These are phyloP conservation scores for Cephus cinctus DNA, from an alignment of 1,140 invertebrate species.

Conservation along the genomic window DNA sequence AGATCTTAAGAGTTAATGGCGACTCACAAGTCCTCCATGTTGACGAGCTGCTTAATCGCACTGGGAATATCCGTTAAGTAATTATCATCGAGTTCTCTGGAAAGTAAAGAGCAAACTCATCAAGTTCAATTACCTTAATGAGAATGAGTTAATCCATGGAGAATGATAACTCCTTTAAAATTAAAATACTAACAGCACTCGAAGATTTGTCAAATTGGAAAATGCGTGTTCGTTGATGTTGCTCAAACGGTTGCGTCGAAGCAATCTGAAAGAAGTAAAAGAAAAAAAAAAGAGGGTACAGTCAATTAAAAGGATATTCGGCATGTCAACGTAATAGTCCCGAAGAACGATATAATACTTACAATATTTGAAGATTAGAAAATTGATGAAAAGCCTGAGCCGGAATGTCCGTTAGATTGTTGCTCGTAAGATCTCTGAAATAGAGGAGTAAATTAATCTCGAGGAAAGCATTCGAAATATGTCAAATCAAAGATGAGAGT, in stretches of 20 bases:
- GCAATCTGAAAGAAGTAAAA: slow-evolving; percentile 55
- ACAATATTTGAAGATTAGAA: slow-evolving; percentile 65
- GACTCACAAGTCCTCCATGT: slow-evolving; percentile 74
- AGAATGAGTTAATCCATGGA: slow-evolving; percentile 18
- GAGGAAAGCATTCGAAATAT: too few species aligned
- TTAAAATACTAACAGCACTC: slow-evolving; percentile 69
- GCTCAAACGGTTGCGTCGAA: slow-evolving; percentile 68
- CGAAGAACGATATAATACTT: slow-evolving; percentile 52
- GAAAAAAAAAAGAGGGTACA: not conserved
- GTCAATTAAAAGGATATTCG: slow-evolving; percentile 2
- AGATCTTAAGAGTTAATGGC: slow-evolving; percentile 14
- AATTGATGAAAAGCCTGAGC: slow-evolving; percentile 62
- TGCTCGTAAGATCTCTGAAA: slow-evolving; percentile 70
- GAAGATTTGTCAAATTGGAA: slow-evolving; percentile 63
- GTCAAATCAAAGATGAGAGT: too few species aligned
- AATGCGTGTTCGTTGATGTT: slow-evolving; percentile 66
- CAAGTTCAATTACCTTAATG: slow-evolving; percentile 16
- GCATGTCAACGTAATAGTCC: slow-evolving; percentile 32
- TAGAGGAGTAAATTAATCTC: slow-evolving; percentile 26
- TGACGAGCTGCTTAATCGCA: slow-evolving; percentile 63
- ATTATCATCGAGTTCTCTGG: slow-evolving; percentile 75
- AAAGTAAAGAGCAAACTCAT: slow-evolving; percentile 39
- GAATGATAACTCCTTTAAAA: slow-evolving; percentile 28
- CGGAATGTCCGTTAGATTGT: slow-evolving; percentile 64
- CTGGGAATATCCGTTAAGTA: slow-evolving; percentile 64